Base-by-base conservation (phyloP, 2,888 invertebrate genomes). In the Eugnorisma glareosa region DNA sequence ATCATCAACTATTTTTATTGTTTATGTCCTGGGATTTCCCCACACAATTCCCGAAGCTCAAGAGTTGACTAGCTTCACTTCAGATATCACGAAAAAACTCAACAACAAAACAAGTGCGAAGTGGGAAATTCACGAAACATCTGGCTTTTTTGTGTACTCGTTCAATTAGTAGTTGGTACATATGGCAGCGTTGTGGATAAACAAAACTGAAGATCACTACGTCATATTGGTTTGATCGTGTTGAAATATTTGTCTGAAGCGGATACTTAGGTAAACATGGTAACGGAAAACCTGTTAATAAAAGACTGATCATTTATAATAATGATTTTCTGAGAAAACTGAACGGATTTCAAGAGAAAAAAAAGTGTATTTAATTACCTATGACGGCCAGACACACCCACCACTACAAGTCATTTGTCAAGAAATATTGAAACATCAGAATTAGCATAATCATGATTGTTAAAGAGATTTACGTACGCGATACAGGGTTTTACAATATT, bases 41-140 rank as follows among this genome's bases (percentile, higher is more conserved):
- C 21, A 67, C 2, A 11, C n/a, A n/a, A 59, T 24, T 43, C 21
- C 21, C 21, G n/a, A 21, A 35, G 2, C 70, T 70, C 35, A 59
- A 72, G 0, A 72, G 45, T n/a, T 7, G 2, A 37, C n/a, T 3
- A 45, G 6, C 10, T 57, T 24, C 8, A 48, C 63, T 45, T 18
- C 21, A 8, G n/a, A 28, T 35, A 21, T 57, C 45, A 31, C 4
- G 15, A 35, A 71, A 81, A 51, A 57, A 48, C 28, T 37, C 24
- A 45, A 71, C n/a, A 73, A 21, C 1, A 43, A 64, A 63, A 35
- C 24, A 61, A 40, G 8, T 51, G 21, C 31, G 3, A 43, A 45
- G 40, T 61, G 79, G 79, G 61, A 71, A 83, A 78, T 57, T 57
- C 48, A 57, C 40, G 35, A 83, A 78, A 81, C 79, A 81, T 81